A percentile compares a stretch with the other conserved stretches of the same genome.
phyloP scores from a whole-genome alignment of 2,888 invertebrate genomes.

The Caenorhabditis sp. region DNA sequence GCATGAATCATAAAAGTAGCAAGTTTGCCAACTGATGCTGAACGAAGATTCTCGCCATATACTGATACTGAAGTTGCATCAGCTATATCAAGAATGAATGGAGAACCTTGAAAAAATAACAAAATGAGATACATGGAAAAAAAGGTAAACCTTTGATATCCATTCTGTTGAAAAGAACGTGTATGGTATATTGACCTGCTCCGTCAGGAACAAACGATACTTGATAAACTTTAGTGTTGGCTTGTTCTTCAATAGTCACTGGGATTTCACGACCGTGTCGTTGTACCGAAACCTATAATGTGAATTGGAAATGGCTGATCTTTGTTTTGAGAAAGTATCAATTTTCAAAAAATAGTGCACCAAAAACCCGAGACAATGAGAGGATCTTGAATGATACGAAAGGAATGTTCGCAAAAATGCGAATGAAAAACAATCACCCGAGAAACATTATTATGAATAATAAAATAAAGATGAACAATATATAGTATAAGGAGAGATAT shows the following conservation, averaged over 20 bases:
- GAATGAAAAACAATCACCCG: background rate
- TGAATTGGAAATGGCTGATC: too few relatives aligned
- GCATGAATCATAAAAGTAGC: constrained; percentile 76
- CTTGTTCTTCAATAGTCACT: constrained; percentile 74
- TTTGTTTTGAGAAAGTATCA: too few relatives aligned
- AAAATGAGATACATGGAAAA: too few relatives aligned
- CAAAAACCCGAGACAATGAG: background rate
- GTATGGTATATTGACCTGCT: constrained; percentile 79
- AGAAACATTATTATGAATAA: background rate
- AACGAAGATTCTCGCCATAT: constrained; percentile 76
- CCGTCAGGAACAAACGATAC: constrained; percentile 75
- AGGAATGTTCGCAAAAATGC: background rate
- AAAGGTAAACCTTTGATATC: constrained; percentile 79
- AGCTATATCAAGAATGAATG: constrained; percentile 72
- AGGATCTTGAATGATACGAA: background rate
- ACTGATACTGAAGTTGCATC: constrained; percentile 74
- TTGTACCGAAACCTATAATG: constrained; percentile 67
- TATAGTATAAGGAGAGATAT: background rate
- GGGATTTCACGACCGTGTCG: constrained; percentile 74
- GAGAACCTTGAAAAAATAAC: constrained; percentile 68
- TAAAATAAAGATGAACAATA: background rate
- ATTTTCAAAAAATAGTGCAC: background rate
- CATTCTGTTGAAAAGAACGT: constrained; percentile 91
- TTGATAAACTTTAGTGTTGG: constrained; percentile 28
- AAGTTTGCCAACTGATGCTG: constrained; percentile 76